These are phyloP conservation scores for Gastrophysa polygoni DNA, from an alignment of 2,888 invertebrate species.

Conservation along the genomic window DNA sequence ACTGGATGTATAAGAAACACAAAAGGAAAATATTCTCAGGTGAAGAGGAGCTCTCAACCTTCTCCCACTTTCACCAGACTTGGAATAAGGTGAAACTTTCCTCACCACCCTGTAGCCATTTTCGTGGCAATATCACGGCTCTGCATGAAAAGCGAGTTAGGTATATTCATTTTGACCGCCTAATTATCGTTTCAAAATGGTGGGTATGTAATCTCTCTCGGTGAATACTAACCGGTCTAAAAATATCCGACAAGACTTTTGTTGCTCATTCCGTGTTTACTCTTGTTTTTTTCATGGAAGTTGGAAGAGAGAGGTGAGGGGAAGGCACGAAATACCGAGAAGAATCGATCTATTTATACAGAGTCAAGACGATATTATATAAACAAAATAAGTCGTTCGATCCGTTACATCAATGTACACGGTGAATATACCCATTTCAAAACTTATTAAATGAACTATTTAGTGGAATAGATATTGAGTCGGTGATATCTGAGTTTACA, in stretches of 20 bases:
- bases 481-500: too few relatives aligned
- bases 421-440: too few relatives aligned
- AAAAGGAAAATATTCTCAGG: too few relatives aligned
- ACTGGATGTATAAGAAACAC: too few relatives aligned
- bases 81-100: background rate
- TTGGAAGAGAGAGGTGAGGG: slow-evolving; percentile 21
- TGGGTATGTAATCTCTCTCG: slow-evolving; percentile 34
- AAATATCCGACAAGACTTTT: slow-evolving; percentile 33
- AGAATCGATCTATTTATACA: slow-evolving; percentile 12
- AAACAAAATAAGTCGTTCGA: background rate
- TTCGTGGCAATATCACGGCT: slow-evolving; percentile 11
- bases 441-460: too few relatives aligned
- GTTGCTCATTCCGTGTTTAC: slow-evolving; percentile 35
- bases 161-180: slow-evolving; percentile 23
- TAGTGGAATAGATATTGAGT: too few relatives aligned
- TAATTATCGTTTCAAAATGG: slow-evolving; percentile 34
- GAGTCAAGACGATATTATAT: slow-evolving; percentile 1
- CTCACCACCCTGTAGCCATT: slow-evolving; percentile 7
- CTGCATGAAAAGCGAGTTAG: slow-evolving; percentile 21
- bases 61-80: background rate
- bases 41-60: too few relatives aligned
- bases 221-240: slow-evolving; percentile 32
- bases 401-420: background rate
- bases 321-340: background rate
- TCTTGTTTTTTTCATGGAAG: slow-evolving; percentile 31